A percentile compares a stretch with the other conserved stretches of the same genome.
Conservation (phyloP, 2,113 vertebrate genomes). For the Vireo altiloquus region DNA sequence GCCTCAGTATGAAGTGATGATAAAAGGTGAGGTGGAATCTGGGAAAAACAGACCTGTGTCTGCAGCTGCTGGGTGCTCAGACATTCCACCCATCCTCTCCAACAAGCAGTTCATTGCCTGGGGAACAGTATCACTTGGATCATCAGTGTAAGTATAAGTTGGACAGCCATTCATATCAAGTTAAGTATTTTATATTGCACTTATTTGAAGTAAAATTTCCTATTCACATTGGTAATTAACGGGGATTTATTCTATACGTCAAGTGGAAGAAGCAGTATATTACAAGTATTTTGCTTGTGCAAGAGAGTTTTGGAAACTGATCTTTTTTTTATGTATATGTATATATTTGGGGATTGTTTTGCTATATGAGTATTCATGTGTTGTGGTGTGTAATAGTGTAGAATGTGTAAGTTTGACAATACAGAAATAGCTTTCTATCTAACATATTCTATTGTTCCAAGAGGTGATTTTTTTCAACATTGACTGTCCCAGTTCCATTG, state of each 20-base stretch:
- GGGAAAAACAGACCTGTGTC: constrained; percentile 33
- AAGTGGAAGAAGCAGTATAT: not conserved
- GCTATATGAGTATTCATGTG: not conserved
- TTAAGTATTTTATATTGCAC: not conserved
- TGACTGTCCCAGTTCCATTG: not conserved
- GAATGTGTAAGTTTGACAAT: not conserved
- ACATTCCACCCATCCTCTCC: constrained; percentile 88
- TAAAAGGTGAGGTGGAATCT: constrained; percentile 79
- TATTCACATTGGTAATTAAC: not conserved
- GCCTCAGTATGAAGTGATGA: constrained; percentile 90
- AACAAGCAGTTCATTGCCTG: constrained; percentile 93
- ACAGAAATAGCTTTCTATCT: not conserved
- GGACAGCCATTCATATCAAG: not conserved
- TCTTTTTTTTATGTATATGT: not conserved
- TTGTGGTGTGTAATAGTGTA: not conserved
- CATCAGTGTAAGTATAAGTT: constrained; percentile 83
- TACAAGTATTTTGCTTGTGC: not conserved
- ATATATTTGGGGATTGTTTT: not conserved
- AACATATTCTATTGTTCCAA: not conserved
- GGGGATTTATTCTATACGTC: not conserved
- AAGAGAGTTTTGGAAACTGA: not conserved
- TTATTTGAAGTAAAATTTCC: not conserved
- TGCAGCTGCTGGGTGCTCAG: constrained; percentile 12
- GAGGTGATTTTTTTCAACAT: not conserved
- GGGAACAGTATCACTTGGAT: constrained; percentile 88